A percentile compares a stretch with the other conserved stretches of the same genome.
Conservation (phyloP, 1,140 invertebrate species). For the Drosophila bifasciata region DNA sequence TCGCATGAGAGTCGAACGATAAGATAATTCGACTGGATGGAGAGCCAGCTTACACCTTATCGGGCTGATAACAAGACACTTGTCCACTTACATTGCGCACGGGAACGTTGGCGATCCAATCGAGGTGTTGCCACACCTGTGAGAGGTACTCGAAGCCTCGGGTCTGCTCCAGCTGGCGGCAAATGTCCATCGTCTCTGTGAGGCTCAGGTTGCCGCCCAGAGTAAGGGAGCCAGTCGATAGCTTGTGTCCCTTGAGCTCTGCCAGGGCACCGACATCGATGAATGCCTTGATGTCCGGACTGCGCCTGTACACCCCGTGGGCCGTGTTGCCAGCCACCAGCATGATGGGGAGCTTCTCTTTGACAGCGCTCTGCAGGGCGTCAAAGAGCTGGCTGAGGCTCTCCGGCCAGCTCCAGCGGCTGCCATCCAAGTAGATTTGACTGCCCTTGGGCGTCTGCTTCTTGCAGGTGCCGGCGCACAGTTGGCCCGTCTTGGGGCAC, state of each 20-base stretch:
- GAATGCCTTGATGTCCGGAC: conserved; percentile 85
- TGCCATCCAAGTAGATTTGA: conserved; percentile 70
- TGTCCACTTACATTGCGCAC: conserved; percentile 87
- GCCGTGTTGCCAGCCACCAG: conserved; percentile 86
- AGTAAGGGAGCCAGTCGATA: conserved; percentile 74
- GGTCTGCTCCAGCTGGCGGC: conserved; percentile 85
- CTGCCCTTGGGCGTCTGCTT: conserved; percentile 36
- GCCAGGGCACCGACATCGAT: conserved; percentile 90
- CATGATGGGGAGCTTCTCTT: conserved; percentile 84
- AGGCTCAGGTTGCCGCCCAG: conserved; percentile 88
- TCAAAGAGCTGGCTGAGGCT: conserved; percentile 86
- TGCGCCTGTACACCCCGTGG: conserved; percentile 87
- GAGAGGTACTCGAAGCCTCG: conserved; percentile 85
- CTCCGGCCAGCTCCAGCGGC: conserved; percentile 72
- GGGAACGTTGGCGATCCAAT: conserved; percentile 89
- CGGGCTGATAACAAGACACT: conserved; percentile 18
- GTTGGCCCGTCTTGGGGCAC: conserved; percentile 65
- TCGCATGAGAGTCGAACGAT: conserved; percentile 1
- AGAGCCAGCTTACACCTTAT: conserved; percentile 20
- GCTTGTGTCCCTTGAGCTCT: conserved; percentile 85
- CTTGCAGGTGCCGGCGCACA: conserved; percentile 64
- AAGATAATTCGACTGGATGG: conserved; percentile 20
- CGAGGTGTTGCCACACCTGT: conserved; percentile 86
- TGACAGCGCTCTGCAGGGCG: conserved; percentile 85
- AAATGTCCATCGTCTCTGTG: conserved; percentile 87